Evolutionary conservation across 2,888 invertebrate species (phyloP).

Genomic region (Rhagium mordax): DNA sequence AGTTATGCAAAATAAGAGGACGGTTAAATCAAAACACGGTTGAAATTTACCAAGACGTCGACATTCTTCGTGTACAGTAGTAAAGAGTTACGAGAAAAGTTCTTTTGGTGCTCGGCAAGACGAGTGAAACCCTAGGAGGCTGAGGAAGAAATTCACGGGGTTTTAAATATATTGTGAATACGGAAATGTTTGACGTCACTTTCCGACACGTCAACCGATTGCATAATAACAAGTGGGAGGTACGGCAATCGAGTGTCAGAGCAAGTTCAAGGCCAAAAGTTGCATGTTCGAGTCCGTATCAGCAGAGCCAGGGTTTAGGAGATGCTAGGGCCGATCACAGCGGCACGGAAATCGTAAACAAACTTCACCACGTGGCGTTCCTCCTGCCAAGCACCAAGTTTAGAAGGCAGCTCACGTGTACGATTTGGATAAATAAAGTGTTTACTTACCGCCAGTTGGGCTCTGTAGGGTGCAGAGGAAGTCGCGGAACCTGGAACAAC

Average conservation of each 20-base stretch:
- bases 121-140: not conserved
- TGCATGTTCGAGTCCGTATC: conserved; percentile 55
- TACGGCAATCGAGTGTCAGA: conserved; percentile 64
- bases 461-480: conserved; percentile 73
- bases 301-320: conserved; percentile 31
- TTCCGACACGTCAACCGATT: conserved; percentile 69
- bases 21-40: not conserved
- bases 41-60: not conserved
- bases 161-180: conserved; percentile 46
- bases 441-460: conserved; percentile 74
- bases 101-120: not conserved
- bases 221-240: conserved; percentile 69
- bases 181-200: conserved; percentile 65
- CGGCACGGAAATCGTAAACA: conserved; percentile 45
- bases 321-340: conserved; percentile 46
- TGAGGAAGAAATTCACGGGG: conserved; percentile 1
- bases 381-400: conserved; percentile 54
- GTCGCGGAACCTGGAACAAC: conserved; percentile 65
- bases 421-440: not conserved
- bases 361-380: conserved; percentile 51
- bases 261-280: conserved; percentile 67
- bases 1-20: too few relatives aligned
- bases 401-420: conserved; percentile 47
- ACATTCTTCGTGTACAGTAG: not conserved
- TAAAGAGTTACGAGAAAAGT: not conserved